Conservation (phyloP, 2,113 vertebrate species). For the Penelope pileata region DNA sequence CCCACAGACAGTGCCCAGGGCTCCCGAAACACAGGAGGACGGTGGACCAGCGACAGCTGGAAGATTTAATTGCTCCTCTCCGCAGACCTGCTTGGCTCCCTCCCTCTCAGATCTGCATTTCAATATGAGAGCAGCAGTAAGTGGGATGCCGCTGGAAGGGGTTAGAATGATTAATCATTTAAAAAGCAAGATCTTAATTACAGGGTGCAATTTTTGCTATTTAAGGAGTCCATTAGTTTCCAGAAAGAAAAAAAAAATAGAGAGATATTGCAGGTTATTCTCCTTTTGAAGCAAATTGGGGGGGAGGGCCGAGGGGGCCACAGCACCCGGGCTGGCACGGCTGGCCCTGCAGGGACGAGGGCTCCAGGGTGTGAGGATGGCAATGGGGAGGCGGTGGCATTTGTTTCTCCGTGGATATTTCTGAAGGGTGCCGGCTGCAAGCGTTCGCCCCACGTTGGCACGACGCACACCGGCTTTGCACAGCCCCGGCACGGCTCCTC, state of each 20-base stretch:
- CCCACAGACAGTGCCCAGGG: slow-evolving; percentile 1
- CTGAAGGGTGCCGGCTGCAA: slow-evolving; percentile 65
- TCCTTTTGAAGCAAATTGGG: slow-evolving; percentile 67
- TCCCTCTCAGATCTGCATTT: slow-evolving; percentile 81
- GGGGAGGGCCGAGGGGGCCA: neutral
- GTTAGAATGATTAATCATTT: slow-evolving; percentile 87
- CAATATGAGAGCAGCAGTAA: slow-evolving; percentile 82
- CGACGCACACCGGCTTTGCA: slow-evolving; percentile 44
- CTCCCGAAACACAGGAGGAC: slow-evolving; percentile 43
- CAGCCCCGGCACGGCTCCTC: slow-evolving; percentile 28
- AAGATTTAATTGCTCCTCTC: slow-evolving; percentile 83
- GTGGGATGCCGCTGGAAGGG: slow-evolving; percentile 81
- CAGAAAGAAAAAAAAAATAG: slow-evolving; percentile 72
- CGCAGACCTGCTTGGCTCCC: slow-evolving; percentile 70
- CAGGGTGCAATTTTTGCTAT: slow-evolving; percentile 86
- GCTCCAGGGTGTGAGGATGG: slow-evolving; percentile 39
- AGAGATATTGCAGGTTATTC: slow-evolving; percentile 78
- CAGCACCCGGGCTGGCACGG: slow-evolving; percentile 31
- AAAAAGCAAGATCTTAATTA: slow-evolving; percentile 88
- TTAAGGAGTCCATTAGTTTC: slow-evolving; percentile 86
- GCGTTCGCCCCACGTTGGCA: slow-evolving; percentile 52
- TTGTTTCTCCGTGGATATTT: slow-evolving; percentile 61
- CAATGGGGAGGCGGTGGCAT: slow-evolving; percentile 63
- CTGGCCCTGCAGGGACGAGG: slow-evolving; percentile 43
- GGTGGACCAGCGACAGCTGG: slow-evolving; percentile 78